A percentile compares a stretch with the other conserved stretches of the same genome.
These are phyloP conservation scores for Drosophila meridionalis DNA, from an alignment of 2,888 invertebrate genomes.

Conservation along the genomic window DNA sequence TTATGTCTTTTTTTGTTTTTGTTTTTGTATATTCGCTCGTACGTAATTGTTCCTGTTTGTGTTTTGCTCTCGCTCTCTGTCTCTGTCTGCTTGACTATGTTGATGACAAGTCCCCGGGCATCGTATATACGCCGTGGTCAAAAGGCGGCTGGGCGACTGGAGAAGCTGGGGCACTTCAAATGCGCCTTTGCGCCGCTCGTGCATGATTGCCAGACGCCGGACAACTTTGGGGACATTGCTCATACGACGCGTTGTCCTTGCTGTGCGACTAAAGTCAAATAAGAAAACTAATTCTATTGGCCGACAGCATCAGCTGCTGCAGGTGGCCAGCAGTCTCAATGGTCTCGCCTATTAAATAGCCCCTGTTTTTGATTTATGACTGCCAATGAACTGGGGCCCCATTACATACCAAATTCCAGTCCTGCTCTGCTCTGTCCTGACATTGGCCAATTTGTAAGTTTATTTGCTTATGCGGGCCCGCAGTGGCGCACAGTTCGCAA, in stretches of 20 bases:
- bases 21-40: constrained; percentile 47
- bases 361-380: constrained; percentile 75
- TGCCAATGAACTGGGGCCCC: constrained; percentile 63
- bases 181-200: constrained; percentile 65
- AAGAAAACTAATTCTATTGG: constrained; percentile 75
- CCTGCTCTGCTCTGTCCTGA: background rate
- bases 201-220: constrained; percentile 66
- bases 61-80: constrained; percentile 30
- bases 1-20: constrained; percentile 13
- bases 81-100: constrained; percentile 11
- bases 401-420: background rate
- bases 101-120: constrained; percentile 55
- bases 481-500: constrained; percentile 19
- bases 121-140: constrained; percentile 16
- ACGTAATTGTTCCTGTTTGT: constrained; percentile 66
- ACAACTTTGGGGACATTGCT: constrained; percentile 44
- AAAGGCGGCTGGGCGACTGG: background rate
- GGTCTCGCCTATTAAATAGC: constrained; percentile 52
- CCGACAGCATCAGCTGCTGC: constrained; percentile 45
- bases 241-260: constrained; percentile 47
- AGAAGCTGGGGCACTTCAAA: constrained; percentile 31
- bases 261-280: constrained; percentile 66
- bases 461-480: constrained; percentile 66
- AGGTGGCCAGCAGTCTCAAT: constrained; percentile 50
- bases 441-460: constrained; percentile 73